Percentiles rank a stretch among this genome's conserved stretches.
These are phyloP conservation scores for Eremobia ochroleuca DNA, from an alignment of 2,888 invertebrate genomes.

Conservation along the genomic window DNA sequence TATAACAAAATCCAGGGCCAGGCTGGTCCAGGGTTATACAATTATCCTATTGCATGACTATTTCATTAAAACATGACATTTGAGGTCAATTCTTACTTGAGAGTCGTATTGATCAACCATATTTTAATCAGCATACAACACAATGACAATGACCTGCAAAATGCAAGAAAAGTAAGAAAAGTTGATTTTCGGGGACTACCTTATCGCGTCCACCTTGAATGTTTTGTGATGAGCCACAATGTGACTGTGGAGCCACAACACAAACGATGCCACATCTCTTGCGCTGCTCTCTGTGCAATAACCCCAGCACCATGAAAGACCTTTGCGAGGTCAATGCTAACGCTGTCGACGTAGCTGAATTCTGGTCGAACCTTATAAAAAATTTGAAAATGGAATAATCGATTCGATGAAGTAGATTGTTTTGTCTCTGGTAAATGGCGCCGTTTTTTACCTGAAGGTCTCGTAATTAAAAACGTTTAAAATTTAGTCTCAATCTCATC, in stretches of 20 bases:
- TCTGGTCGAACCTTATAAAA: not conserved
- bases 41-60: too few species aligned
- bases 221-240: not conserved
- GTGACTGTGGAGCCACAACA: not conserved
- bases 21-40: too few species aligned
- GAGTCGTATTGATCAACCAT: not conserved
- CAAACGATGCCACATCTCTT: not conserved
- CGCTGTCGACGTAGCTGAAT: not conserved
- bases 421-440: too few species aligned
- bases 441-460: too few species aligned
- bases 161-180: not conserved
- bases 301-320: not conserved
- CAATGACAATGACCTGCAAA: not conserved
- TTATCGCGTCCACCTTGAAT: not conserved
- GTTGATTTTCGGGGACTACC: not conserved
- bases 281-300: not conserved
- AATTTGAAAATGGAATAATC: too few species aligned
- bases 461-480: too few species aligned
- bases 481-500: too few species aligned
- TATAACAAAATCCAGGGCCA: too few species aligned
- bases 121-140: not conserved
- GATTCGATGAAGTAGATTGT: too few species aligned
- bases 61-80: too few species aligned
- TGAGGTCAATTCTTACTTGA: too few species aligned
- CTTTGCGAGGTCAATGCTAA: not conserved